Conservation (phyloP, 2,113 vertebrate species). For the Bufo bufo region DNA sequence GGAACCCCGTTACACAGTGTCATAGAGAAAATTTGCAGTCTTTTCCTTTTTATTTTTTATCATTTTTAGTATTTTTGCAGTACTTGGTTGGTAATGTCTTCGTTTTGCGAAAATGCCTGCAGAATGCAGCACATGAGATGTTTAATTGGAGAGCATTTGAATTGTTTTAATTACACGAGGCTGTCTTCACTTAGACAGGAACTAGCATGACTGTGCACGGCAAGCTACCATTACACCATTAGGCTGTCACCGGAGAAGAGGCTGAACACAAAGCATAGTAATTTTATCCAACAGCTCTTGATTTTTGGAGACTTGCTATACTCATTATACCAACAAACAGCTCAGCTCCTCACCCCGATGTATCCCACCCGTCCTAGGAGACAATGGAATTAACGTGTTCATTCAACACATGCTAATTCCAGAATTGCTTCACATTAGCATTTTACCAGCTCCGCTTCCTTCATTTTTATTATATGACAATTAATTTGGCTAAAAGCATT, state of each 20-base stretch:
- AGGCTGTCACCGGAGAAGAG: constrained; percentile 71
- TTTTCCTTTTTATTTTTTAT: background rate
- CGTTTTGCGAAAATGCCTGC: background rate
- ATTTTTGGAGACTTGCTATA: constrained; percentile 47
- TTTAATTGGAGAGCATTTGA: constrained; percentile 66
- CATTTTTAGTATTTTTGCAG: too few species aligned
- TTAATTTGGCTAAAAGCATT: background rate
- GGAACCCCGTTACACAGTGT: too few species aligned
- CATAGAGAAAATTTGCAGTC: background rate
- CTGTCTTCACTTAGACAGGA: constrained; percentile 67
- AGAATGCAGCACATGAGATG: constrained; percentile 58
- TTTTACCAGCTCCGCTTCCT: background rate
- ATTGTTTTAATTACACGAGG: constrained; percentile 74
- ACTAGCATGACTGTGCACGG: constrained; percentile 60
- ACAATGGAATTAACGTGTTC: background rate
- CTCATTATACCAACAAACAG: constrained; percentile 29
- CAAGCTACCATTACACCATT: constrained; percentile 76
- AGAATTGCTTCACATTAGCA: background rate
- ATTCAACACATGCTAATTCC: constrained; percentile 26
- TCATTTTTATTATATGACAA: background rate
- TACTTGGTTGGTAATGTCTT: background rate
- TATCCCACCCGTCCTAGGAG: background rate
- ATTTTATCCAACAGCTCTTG: constrained; percentile 66
- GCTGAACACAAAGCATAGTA: constrained; percentile 66
- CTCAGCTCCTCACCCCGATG: background rate